Evolutionary conservation across 2,888 invertebrate genomes (phyloP).

Genomic region (Cosmia pyralina): DNA sequence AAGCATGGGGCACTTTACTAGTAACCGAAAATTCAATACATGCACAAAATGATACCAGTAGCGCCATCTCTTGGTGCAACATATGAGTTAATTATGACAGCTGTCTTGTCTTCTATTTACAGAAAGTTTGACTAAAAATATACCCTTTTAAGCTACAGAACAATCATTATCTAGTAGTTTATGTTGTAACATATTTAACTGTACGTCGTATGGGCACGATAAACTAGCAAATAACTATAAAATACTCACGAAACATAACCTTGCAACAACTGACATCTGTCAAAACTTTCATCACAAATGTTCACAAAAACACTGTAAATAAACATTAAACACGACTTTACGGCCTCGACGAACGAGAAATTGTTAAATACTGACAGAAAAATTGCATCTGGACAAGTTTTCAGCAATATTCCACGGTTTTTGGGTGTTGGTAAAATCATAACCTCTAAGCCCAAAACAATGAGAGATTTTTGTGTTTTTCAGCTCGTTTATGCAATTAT

Average conservation of each 20-base stretch:
- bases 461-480: slow-evolving; percentile 43
- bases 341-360: slow-evolving; percentile 62
- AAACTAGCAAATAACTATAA: slow-evolving; percentile 49
- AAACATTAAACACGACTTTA: slow-evolving; percentile 70
- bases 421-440: slow-evolving; percentile 71
- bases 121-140: slow-evolving; percentile 35
- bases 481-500: slow-evolving; percentile 11
- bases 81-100: slow-evolving; percentile 69
- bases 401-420: slow-evolving; percentile 86
- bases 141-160: neutral
- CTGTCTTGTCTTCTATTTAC: slow-evolving; percentile 64
- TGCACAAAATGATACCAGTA: slow-evolving; percentile 53
- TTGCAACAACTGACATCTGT: slow-evolving; percentile 86
- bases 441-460: slow-evolving; percentile 78
- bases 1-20: no score
- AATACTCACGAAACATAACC: slow-evolving; percentile 76
- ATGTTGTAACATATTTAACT: slow-evolving; percentile 12
- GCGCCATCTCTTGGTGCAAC: slow-evolving; percentile 77
- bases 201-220: neutral
- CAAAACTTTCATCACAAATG: slow-evolving; percentile 88
- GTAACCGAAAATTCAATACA: slow-evolving; percentile 2
- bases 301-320: slow-evolving; percentile 83
- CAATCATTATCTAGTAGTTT: slow-evolving; percentile 19
- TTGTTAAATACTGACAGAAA: slow-evolving; percentile 69
- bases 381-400: slow-evolving; percentile 73